phyloP scores from a whole-genome alignment of 2,888 invertebrate species.

The Chrysotoxum bicinctum region DNA sequence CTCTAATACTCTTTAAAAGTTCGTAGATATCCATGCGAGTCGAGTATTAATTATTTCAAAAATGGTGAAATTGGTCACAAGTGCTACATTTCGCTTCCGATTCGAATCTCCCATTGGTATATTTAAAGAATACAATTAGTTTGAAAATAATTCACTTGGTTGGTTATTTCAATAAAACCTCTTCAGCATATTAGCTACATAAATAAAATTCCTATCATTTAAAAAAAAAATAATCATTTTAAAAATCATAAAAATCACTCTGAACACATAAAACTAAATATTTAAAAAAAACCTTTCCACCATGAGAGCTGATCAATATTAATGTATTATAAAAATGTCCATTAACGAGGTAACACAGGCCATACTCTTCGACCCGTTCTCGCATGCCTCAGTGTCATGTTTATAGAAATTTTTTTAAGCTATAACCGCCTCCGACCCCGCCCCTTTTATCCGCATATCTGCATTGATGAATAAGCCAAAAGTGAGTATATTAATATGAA shows the following conservation, averaged over 20 bases:
- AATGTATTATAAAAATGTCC: constrained; percentile 61
- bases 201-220: no score
- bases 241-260: not conserved
- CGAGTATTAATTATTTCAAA: no score
- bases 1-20: no score
- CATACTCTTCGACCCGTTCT: constrained; percentile 6
- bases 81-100: no score
- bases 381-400: not conserved
- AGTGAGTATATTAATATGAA: constrained; percentile 18
- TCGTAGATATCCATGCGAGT: no score
- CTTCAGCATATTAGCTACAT: no score
- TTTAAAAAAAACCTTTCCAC: not conserved
- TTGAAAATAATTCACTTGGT: no score
- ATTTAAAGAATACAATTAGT: no score
- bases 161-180: no score
- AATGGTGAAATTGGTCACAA: no score
- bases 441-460: constrained; percentile 10
- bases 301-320: constrained; percentile 29
- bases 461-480: constrained; percentile 40
- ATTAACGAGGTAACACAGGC: constrained; percentile 53
- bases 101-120: no score
- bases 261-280: not conserved
- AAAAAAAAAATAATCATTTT: not conserved
- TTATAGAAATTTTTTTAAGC: not conserved
- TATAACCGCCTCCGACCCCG: not conserved